phyloP scores from a whole-genome alignment of 2,888 invertebrate genomes.

The Choristoneura rosaceana region DNA sequence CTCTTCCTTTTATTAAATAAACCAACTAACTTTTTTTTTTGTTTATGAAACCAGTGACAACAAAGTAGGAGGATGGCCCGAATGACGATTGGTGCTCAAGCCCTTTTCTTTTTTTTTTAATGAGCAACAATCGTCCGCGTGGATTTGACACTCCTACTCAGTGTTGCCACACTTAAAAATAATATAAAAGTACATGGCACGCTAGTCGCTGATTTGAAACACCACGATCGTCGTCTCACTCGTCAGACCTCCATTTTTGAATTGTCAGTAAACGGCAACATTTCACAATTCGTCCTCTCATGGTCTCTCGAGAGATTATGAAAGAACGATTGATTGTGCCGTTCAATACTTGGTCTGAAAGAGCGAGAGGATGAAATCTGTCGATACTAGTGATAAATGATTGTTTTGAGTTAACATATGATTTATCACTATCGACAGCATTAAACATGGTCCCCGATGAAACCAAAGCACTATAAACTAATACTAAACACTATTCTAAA shows the following conservation, averaged over 20 bases:
- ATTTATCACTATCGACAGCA: constrained; percentile 67
- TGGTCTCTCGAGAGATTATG: constrained; percentile 45
- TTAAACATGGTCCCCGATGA: constrained; percentile 76
- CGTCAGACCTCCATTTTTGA: constrained; percentile 56
- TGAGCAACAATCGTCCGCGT: constrained; percentile 76
- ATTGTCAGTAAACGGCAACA: constrained; percentile 43
- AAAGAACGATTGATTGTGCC: constrained; percentile 49
- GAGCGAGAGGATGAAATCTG: constrained; percentile 75
- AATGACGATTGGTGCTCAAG: constrained; percentile 75
- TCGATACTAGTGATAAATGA: constrained; percentile 66
- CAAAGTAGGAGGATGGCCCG: constrained; percentile 78
- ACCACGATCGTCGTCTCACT: constrained; percentile 81
- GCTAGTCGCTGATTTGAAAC: constrained; percentile 83
- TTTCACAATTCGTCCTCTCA: constrained; percentile 47
- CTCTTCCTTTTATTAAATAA: constrained; percentile 48
- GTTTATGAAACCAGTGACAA: constrained; percentile 76
- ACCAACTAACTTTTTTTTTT: constrained; percentile 34
- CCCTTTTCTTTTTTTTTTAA: constrained; percentile 47
- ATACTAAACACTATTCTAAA: constrained; percentile 47
- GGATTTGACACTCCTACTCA: constrained; percentile 70
- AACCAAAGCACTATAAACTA: constrained; percentile 75
- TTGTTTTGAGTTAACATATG: constrained; percentile 47
- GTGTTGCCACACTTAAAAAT: constrained; percentile 73
- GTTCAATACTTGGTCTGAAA: constrained; percentile 54
- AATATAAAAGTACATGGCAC: constrained; percentile 77